phyloP scores from a whole-genome alignment of 2,888 invertebrate genomes.

The Andrena bucephala region DNA sequence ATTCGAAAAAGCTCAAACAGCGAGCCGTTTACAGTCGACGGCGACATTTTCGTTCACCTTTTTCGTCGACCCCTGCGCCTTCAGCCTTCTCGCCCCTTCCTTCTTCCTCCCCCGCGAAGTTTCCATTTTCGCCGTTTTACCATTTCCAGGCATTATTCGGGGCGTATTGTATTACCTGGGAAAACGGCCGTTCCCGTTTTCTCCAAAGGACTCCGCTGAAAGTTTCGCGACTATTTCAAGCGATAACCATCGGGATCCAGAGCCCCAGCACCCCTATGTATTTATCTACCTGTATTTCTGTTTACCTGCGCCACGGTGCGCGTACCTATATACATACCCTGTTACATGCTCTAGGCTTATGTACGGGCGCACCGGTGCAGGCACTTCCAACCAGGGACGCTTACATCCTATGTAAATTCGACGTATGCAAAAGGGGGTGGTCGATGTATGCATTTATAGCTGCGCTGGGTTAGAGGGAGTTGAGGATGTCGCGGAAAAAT shows the following conservation, averaged over 20 bases:
- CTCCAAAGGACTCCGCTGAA: constrained; percentile 58
- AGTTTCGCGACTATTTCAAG: constrained; percentile 63
- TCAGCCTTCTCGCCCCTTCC: background rate
- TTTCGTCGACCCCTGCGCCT: background rate
- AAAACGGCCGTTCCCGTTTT: constrained; percentile 55
- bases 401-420: constrained; percentile 14
- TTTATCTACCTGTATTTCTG: constrained; percentile 38
- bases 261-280: constrained; percentile 6
- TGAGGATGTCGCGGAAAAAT: background rate
- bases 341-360: background rate
- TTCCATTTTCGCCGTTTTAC: constrained; percentile 65
- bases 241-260: constrained; percentile 62
- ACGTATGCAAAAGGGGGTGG: background rate
- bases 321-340: background rate
- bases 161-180: constrained; percentile 56
- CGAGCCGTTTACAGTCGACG: constrained; percentile 31
- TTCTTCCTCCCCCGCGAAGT: constrained; percentile 23
- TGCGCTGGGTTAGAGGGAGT: background rate
- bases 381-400: background rate
- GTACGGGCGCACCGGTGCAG: background rate
- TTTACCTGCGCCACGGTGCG: constrained; percentile 1
- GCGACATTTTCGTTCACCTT: constrained; percentile 21
- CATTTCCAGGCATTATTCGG: constrained; percentile 53
- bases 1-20: constrained; percentile 11
- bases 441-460: background rate